Percentiles rank a stretch among this genome's conserved stretches.
These are phyloP conservation scores for Himalopsyche tibetana DNA, from an alignment of 2,888 invertebrate genomes.

Conservation along the genomic window DNA sequence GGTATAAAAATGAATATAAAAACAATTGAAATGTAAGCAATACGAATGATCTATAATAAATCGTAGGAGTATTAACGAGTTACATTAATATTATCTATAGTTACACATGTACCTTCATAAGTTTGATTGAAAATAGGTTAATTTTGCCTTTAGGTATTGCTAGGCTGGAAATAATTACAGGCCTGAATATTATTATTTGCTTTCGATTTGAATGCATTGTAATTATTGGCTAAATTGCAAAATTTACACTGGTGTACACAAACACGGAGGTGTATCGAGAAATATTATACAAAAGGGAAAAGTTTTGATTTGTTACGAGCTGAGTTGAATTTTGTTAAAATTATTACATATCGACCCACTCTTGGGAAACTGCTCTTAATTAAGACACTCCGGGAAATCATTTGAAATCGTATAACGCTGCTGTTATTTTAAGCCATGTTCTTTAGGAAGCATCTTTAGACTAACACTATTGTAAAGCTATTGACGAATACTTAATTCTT, in stretches of 20 bases:
- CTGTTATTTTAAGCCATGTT: too few relatives aligned
- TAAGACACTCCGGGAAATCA: too few relatives aligned
- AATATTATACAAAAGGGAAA: background rate
- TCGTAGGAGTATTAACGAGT: background rate
- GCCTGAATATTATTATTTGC: background rate
- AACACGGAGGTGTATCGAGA: background rate
- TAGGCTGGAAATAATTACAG: background rate
- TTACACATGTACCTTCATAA: background rate
- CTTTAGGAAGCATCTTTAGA: too few relatives aligned
- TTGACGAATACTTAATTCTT: too few relatives aligned
- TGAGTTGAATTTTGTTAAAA: too few relatives aligned
- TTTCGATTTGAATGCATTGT: constrained; percentile 30
- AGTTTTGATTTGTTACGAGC: too few relatives aligned
- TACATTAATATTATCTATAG: too few relatives aligned
- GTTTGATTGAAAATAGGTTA: constrained; percentile 26
- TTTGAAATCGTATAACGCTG: too few relatives aligned
- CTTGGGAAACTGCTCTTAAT: too few relatives aligned
- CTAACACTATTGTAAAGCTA: too few relatives aligned
- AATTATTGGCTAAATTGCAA: constrained; percentile 34
- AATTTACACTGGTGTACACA: background rate
- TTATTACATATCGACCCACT: too few relatives aligned
- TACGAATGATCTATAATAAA: background rate
- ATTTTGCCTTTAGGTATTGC: constrained; percentile 16
- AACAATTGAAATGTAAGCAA: background rate
- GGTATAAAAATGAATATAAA: background rate